These are phyloP conservation scores for Gymnosoma rotundatum DNA, from an alignment of 2,888 invertebrate genomes.

Conservation along the genomic window DNA sequence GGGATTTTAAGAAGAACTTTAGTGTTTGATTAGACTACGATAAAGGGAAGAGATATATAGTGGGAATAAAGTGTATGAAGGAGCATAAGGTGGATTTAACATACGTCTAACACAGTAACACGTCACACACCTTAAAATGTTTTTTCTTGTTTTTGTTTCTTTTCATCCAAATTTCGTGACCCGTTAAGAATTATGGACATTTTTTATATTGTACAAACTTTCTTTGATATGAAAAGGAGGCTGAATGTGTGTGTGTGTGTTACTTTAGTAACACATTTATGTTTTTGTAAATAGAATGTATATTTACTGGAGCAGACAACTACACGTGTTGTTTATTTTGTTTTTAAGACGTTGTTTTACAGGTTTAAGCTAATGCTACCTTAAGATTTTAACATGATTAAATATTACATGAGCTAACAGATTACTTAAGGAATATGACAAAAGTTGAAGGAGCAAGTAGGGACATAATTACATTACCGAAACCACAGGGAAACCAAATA, in stretches of 20 bases:
- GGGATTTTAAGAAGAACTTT: slow-evolving; percentile 32
- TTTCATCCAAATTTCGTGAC: slow-evolving; percentile 47
- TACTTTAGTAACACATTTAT: slow-evolving; percentile 25
- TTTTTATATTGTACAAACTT: slow-evolving; percentile 33
- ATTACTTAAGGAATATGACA: neutral
- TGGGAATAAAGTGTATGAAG: neutral
- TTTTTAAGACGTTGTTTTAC: slow-evolving; percentile 2
- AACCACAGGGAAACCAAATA: too few relatives aligned
- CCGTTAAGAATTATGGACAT: slow-evolving; percentile 54
- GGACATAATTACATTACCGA: neutral
- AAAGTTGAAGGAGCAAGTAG: neutral
- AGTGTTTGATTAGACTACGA: slow-evolving; percentile 35
- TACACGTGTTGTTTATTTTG: slow-evolving; percentile 19
- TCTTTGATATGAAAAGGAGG: neutral
- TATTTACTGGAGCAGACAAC: neutral
- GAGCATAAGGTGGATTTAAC: slow-evolving; percentile 10
- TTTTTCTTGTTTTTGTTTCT: neutral
- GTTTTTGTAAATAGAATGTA: neutral
- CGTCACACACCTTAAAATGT: slow-evolving; percentile 52
- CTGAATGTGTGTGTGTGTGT: neutral
- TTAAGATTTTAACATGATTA: slow-evolving; percentile 60
- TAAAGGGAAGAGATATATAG: neutral
- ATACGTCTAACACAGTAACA: slow-evolving; percentile 51
- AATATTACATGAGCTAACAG: slow-evolving; percentile 50
- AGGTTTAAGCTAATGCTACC: slow-evolving; percentile 30